Conservation (phyloP, 2,888 invertebrate genomes). For the Sminthurinus aureus region DNA sequence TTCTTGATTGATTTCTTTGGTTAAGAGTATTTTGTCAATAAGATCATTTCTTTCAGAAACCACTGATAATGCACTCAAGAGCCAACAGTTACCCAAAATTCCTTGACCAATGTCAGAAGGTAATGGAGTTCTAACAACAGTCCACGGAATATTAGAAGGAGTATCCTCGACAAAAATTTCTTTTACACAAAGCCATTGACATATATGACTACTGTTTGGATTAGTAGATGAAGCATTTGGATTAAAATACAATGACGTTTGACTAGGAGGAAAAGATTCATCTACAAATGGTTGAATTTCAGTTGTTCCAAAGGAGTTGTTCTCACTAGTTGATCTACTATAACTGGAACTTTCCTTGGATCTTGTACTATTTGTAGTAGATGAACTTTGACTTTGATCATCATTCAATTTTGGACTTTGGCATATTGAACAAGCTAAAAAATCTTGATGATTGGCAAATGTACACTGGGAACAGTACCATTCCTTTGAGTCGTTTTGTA, state of each 20-base stretch:
- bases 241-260: neutral
- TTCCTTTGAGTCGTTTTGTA: too few species aligned
- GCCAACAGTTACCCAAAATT: conserved; percentile 19
- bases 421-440: too few species aligned
- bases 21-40: neutral
- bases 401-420: too few species aligned
- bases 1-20: neutral
- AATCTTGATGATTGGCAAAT: too few species aligned
- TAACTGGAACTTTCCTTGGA: too few species aligned
- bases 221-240: neutral
- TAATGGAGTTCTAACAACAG: neutral
- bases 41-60: conserved; percentile 12
- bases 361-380: too few species aligned
- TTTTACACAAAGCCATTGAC: neutral
- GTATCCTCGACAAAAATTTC: neutral
- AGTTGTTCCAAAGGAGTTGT: too few species aligned
- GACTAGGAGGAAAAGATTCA: neutral
- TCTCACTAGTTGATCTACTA: too few species aligned
- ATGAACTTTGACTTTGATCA: too few species aligned
- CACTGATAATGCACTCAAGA: conserved; percentile 14
- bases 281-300: neutral
- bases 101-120: conserved; percentile 3
- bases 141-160: neutral
- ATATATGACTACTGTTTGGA: neutral
- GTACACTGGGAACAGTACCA: too few species aligned